Evolutionary conservation across 2,797 vertebrate species (phyloP).

Genomic region (Catharus ustulatus): DNA sequence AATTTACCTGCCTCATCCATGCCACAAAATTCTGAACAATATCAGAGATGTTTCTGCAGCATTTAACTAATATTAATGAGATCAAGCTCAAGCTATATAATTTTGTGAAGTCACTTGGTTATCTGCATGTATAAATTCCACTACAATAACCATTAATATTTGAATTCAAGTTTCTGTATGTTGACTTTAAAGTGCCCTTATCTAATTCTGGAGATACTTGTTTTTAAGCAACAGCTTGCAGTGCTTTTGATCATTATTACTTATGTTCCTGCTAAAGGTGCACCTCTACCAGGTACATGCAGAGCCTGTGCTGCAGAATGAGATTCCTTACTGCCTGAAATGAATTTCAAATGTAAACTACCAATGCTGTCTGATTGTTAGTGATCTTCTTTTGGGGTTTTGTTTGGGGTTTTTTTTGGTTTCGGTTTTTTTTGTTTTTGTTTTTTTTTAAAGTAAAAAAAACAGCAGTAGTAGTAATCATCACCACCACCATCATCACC

Average conservation of each 20-base stretch:
- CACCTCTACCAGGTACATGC: not conserved
- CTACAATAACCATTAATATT: not conserved
- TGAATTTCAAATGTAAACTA: not conserved
- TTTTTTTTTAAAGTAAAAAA: not conserved
- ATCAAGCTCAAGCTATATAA: not conserved
- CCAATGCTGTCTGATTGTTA: not conserved
- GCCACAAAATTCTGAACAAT: not conserved
- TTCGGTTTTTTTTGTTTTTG: too few relatives aligned
- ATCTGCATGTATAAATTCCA: not conserved
- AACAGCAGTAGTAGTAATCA: not conserved
- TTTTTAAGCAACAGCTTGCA: not conserved
- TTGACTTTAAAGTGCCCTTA: not conserved
- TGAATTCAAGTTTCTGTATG: not conserved
- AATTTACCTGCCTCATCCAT: not conserved
- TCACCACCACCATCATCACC: not conserved
- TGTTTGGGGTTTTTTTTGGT: too few relatives aligned
- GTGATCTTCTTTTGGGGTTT: not conserved
- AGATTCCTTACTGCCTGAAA: not conserved
- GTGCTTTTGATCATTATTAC: not conserved
- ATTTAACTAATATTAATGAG: not conserved
- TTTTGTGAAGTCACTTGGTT: not conserved
- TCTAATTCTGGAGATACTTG: not conserved
- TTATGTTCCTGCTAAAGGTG: not conserved
- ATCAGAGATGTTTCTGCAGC: not conserved
- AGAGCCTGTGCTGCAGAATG: not conserved